Evolutionary conservation across 2,797 vertebrate genomes (phyloP), one percentile per base, ranked within the genome.

Genomic region (Loriculus beryllinus): DNA sequence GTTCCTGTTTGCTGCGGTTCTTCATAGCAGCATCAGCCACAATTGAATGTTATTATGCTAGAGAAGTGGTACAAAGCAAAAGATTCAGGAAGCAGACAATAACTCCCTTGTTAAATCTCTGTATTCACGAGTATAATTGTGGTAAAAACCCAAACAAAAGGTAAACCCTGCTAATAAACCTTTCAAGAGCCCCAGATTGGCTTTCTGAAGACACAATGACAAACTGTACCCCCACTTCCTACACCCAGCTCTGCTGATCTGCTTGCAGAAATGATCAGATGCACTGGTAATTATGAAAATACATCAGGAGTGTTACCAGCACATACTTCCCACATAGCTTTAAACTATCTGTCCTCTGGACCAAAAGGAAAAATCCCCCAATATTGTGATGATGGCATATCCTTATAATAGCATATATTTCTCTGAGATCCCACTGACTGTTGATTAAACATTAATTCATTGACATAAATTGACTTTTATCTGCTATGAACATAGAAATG

Each of bases 111-210:
- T 37, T 76, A 86, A 72, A 48, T 78, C 20, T 71, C 39, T 48
- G 4, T 39, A 19, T 65, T 87, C 14, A 65, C 62, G 78, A 77
- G 10, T 25, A 31, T 9, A 23, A n/a, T n/a, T 71, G 8, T 17
- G 37, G 4, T 26, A 65, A 89, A 83, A 82, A 29, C 22, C 3
- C 40, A 47, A 78, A 51, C 18, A 33, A 71, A 91, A 59, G 4
- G 6, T 16, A 70, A 88, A 29, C 3, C 23, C 1, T n/a, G 33
- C 6, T 42, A 54, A 20, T 16, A 60, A 75, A 31, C 20, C 45
- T 83, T 52, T 5, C 7, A 51, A 59, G n/a, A 51, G 2, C 20
- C 12, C 10, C 19, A 47, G 13, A 6, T 0, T 37, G 23, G 6
- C 7, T 62, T 94, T 31, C 59, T 70, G 39, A 64, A 25, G 43